These are phyloP conservation scores for Oncorhynchus kisutch DNA, from an alignment of 2,113 vertebrate genomes.

Conservation along the genomic window DNA sequence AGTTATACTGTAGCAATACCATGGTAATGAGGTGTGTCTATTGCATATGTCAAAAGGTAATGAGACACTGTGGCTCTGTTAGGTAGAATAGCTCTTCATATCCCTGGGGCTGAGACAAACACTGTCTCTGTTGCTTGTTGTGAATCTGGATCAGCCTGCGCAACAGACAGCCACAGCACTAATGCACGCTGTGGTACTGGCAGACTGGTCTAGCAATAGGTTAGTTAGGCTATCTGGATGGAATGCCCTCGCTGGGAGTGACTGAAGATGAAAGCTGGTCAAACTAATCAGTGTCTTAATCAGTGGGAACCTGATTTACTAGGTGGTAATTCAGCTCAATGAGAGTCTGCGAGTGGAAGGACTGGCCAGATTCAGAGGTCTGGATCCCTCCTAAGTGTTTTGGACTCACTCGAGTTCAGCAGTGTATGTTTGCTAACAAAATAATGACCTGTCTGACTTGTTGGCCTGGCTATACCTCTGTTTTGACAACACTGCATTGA, in stretches of 20 bases:
- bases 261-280: slow-evolving; percentile 1
- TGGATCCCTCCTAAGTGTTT: neutral
- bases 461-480: slow-evolving; percentile 30
- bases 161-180: neutral
- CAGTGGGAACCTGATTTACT: neutral
- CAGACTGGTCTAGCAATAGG: neutral
- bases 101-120: neutral
- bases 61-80: neutral
- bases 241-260: neutral
- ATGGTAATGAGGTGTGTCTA: neutral
- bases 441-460: slow-evolving; percentile 25
- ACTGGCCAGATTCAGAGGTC: neutral
- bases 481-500: slow-evolving; percentile 41
- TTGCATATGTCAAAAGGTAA: neutral
- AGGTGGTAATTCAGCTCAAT: neutral
- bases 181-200: neutral
- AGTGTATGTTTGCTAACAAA: slow-evolving; percentile 44
- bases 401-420: neutral
- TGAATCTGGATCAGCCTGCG: neutral
- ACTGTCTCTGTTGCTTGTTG: neutral
- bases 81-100: neutral
- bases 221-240: neutral
- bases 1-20: neutral
- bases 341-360: neutral
- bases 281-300: too few species aligned